A percentile compares a stretch with the other conserved stretches of the same genome.
These are phyloP conservation scores for Heliconius hermathena DNA, from an alignment of 1,140 invertebrate species.

Conservation along the genomic window DNA sequence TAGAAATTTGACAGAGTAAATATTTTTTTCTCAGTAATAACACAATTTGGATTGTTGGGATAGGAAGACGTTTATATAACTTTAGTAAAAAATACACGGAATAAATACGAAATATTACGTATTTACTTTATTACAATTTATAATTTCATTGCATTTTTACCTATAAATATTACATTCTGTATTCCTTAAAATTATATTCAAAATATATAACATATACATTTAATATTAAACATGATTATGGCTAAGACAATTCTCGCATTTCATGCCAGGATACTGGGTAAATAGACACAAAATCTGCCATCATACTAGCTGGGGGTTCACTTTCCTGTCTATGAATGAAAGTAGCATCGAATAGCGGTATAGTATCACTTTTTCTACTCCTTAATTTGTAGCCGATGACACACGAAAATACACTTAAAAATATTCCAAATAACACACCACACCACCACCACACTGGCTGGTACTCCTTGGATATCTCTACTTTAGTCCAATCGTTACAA, in stretches of 20 bases:
- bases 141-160: background rate
- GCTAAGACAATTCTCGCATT: conserved; percentile 14
- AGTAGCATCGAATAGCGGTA: conserved; percentile 51
- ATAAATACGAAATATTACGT: background rate
- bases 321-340: conserved; percentile 46
- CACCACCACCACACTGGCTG: conserved; percentile 44
- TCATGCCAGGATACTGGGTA: conserved; percentile 17
- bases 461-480: conserved; percentile 26
- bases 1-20: too few relatives aligned
- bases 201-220: background rate
- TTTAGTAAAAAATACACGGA: too few relatives aligned
- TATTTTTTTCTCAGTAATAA: too few relatives aligned
- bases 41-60: too few relatives aligned
- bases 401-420: conserved; percentile 49
- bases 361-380: conserved; percentile 42
- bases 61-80: too few relatives aligned
- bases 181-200: background rate
- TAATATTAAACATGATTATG: conserved; percentile 4
- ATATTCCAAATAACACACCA: conserved; percentile 55
- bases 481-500: conserved; percentile 55
- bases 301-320: conserved; percentile 50
- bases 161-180: background rate
- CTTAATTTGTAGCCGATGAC: conserved; percentile 40
- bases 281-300: conserved; percentile 46
- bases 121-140: background rate